Percentiles rank a stretch among this genome's conserved stretches.
These are phyloP conservation scores for Gallinago stenura DNA, from an alignment of 2,797 vertebrate species.

Conservation along the genomic window DNA sequence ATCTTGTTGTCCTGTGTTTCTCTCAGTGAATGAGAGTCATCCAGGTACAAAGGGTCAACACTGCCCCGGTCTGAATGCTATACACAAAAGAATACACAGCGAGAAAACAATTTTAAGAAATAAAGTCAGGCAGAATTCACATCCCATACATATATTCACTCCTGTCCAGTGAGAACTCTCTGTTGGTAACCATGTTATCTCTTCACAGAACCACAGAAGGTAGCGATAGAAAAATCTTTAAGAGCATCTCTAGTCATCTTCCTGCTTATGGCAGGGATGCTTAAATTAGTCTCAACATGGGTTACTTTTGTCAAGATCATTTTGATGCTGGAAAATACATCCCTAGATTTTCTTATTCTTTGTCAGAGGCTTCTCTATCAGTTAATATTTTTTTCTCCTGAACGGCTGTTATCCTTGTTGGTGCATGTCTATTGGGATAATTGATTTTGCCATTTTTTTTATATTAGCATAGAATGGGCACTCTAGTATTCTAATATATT, in stretches of 20 bases:
- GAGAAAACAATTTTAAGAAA: background rate
- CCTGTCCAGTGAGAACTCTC: background rate
- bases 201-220: background rate
- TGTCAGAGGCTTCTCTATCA: background rate
- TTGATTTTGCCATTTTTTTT: background rate
- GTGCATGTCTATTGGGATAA: background rate
- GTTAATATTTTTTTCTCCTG: background rate
- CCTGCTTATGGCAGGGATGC: background rate
- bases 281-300: background rate
- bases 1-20: background rate
- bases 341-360: background rate
- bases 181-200: background rate
- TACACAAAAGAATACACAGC: background rate
- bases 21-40: background rate
- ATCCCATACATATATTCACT: background rate
- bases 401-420: background rate
- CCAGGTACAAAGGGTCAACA: background rate
- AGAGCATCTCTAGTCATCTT: background rate
- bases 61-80: background rate
- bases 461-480: background rate
- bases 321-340: background rate
- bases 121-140: background rate
- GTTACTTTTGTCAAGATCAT: background rate
- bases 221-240: background rate
- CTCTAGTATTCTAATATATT: background rate